Base-by-base conservation (phyloP, 2,797 vertebrate species). In the Galaxias olidus region DNA sequence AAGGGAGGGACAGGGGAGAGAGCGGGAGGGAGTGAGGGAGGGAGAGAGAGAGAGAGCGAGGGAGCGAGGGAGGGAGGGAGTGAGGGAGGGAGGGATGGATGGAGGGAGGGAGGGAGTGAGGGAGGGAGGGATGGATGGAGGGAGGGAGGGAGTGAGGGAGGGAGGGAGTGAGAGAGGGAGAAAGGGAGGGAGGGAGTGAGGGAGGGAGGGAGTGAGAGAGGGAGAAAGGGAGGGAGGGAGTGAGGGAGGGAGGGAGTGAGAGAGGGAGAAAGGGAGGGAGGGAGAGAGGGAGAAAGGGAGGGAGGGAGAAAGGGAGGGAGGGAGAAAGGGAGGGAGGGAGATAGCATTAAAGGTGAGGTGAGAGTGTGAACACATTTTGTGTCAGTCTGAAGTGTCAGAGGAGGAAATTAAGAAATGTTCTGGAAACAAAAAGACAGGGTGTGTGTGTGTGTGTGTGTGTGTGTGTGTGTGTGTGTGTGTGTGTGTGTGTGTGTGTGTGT, bases 301-400 rank as follows among this genome's bases (percentile, higher is more conserved):
- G 9, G 73, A 54, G 72, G 57, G 55, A 52, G 51, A 53, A 50
- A 52, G 47, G 51, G 63, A 68, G 58, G 18, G 15, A 30, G 19
- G 14, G 54, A 14, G 17, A 13, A 41, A 20, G 19, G 57, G 56
- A n/a, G n/a, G 49, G 48, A 51, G 56, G 17, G 61, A 49, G 61
- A n/a, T n/a, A n/a, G n/a, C n/a, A n/a, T n/a, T n/a, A n/a, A n/a
- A n/a, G n/a, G n/a, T n/a, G 10, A 12, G 61, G 6, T 30, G 6
- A 30, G 6, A 30, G 30, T 30, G 30, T 30, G 30, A 30, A 30
- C 30, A 30, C 30, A 30, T 30, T 30, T 6, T 30, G 30, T 30
- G 6, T 30, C 30, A 30, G 30, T 30, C 30, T 30, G 30, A 30
- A 30, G 30, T 30, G 30, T 30, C 30, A 3, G 30, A 30, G 30